Conservation (phyloP, 2,113 vertebrate species). For the Grallaria varia region DNA sequence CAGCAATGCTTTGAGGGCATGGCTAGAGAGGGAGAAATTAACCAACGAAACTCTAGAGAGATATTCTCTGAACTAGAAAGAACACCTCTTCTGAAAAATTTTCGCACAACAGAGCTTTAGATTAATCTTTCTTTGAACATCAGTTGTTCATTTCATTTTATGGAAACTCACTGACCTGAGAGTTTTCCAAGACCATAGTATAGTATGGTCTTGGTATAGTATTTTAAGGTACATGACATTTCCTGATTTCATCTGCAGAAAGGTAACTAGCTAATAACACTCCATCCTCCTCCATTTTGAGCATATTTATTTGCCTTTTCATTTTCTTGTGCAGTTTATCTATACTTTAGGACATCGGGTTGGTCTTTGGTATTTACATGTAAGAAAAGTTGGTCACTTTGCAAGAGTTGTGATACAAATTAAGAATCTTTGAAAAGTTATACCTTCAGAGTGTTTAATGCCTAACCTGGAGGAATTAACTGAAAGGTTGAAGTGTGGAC, state of each 20-base stretch:
- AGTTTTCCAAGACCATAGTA: neutral
- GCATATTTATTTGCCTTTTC: neutral
- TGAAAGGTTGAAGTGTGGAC: neutral
- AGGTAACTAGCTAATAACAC: neutral
- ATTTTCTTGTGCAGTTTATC: neutral
- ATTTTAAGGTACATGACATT: neutral
- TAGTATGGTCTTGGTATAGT: neutral
- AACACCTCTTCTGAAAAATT: neutral
- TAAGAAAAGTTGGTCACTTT: neutral
- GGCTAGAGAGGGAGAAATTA: neutral
- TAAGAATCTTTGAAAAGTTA: neutral
- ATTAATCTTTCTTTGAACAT: neutral
- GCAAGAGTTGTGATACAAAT: neutral
- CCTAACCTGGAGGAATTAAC: neutral
- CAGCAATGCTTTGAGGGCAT: neutral
- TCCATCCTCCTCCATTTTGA: neutral
- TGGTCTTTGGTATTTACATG: neutral
- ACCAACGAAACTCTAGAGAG: neutral
- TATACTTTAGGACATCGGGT: neutral
- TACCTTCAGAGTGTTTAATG: neutral
- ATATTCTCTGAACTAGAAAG: neutral
- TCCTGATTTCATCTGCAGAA: neutral
- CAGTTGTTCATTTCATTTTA: neutral
- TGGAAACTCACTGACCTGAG: neutral
- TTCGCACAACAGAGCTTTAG: neutral